phyloP scores from a whole-genome alignment of 2,797 vertebrate genomes.

The Malurus leucopterus region DNA sequence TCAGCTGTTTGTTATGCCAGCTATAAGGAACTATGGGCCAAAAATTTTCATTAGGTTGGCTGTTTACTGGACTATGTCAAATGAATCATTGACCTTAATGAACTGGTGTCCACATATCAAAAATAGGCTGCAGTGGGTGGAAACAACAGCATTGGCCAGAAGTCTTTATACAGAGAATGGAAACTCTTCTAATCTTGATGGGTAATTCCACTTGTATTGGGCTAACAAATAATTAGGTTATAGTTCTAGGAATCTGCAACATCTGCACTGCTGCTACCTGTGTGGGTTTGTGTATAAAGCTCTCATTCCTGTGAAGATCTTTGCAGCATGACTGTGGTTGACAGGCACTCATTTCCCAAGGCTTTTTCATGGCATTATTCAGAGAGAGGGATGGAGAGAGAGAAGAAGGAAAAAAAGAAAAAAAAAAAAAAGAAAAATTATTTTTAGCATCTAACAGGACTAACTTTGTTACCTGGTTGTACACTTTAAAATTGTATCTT shows the following conservation, averaged over 20 bases:
- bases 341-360: not conserved
- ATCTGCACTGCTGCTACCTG: not conserved
- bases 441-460: not conserved
- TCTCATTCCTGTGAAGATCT: not conserved
- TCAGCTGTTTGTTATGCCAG: conserved; percentile 30
- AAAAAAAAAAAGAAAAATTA: not conserved
- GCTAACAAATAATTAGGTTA: not conserved
- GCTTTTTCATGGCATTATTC: not conserved
- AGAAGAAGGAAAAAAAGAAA: not conserved
- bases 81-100: conserved; percentile 20
- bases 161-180: not conserved
- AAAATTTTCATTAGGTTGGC: conserved; percentile 1
- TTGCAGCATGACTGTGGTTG: not conserved
- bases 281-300: not conserved
- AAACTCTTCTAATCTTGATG: not conserved
- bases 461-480: not conserved
- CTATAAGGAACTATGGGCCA: not conserved
- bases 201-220: not conserved
- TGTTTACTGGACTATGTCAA: not conserved
- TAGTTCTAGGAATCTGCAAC: not conserved
- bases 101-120: not conserved
- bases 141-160: not conserved
- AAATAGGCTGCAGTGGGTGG: not conserved
- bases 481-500: not conserved
- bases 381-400: not conserved